Evolutionary conservation across 2,797 vertebrate species (phyloP).

Genomic region (Coranthus polyacanthus): DNA sequence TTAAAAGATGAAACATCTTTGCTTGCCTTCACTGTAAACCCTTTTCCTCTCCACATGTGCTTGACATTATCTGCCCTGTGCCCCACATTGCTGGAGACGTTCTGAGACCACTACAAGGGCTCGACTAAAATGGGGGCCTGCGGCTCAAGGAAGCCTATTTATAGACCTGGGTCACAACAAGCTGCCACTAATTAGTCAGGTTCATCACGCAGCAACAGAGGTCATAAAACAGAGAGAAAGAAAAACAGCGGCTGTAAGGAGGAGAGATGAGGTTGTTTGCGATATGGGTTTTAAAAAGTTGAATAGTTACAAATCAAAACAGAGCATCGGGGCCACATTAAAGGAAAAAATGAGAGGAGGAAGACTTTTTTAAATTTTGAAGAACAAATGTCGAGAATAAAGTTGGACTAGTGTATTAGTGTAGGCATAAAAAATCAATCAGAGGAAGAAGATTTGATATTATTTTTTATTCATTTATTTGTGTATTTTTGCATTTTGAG

Average conservation of each 20-base stretch:
- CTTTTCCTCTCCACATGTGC: conserved; percentile 73
- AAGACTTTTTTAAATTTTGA: too few species aligned
- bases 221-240: conserved; percentile 15
- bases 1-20: conserved; percentile 66
- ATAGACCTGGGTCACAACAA: conserved; percentile 70
- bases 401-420: too few species aligned
- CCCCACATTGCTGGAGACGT: conserved; percentile 69
- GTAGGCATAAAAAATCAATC: too few species aligned
- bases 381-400: too few species aligned
- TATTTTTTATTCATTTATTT: too few species aligned
- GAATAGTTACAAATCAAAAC: too few species aligned
- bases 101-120: conserved; percentile 53
- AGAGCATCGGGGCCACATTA: too few species aligned
- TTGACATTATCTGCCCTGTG: conserved; percentile 75
- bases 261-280: too few species aligned
- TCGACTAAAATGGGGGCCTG: conserved; percentile 48
- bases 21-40: conserved; percentile 56
- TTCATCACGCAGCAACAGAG: conserved; percentile 42
- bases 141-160: conserved; percentile 72
- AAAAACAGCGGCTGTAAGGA: not conserved
- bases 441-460: too few species aligned
- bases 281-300: too few species aligned
- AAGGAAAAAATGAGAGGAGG: too few species aligned
- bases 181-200: conserved; percentile 69
- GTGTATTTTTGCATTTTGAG: too few species aligned